Evolutionary conservation across 35 echinoderm and acorn worm species (phyloP), one percentile per base, ranked within the genome.

Genomic region (Apostichopus parvimensis): DNA sequence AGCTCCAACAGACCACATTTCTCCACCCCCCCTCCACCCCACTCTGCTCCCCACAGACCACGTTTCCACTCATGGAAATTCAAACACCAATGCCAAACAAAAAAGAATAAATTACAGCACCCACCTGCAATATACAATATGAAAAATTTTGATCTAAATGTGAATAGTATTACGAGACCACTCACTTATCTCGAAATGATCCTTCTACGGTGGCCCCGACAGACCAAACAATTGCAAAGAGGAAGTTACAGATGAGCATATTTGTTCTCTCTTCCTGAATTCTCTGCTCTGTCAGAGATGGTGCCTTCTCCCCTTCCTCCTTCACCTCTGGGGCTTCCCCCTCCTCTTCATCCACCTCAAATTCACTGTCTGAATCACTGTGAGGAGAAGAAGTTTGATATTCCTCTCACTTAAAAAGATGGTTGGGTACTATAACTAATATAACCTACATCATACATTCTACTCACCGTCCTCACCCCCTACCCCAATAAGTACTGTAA

Each of bases 181-280:
- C 91, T 96, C 80, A 98, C 97, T 94, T 95, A 24, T 98, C 97
- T 84, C 93, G 94, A 13, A 92, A 98, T 11, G 92, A 82, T 77
- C 90, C 90, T 68, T 98, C 94, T 3, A 98, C 92, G 45, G 93
- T 94, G 11, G 82, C 97, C 53, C 97, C 97, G 4, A 95, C 91
- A 66, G 97, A 98, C 97, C 94, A 98, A 6, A 95, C 97, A 8
- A 95, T 24, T 3, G 94, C 92, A 65, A 98, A 98, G 62, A 98
- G 87, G 81, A 98, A 98, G 76, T 98, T 90, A 61, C 85, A 95
- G 11, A 98, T 77, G 6, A 98, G 82, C 97, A 98, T 95, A 79
- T 94, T 94, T 17, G 97, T 93, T 61, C 97, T 90, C 64, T 98
- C 97, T 55, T 98, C 97, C 22, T 93, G 90, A 26, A 98, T 54